These are phyloP conservation scores for Drosophila sechellia DNA, from an alignment of 1,140 invertebrate species.

Conservation along the genomic window DNA sequence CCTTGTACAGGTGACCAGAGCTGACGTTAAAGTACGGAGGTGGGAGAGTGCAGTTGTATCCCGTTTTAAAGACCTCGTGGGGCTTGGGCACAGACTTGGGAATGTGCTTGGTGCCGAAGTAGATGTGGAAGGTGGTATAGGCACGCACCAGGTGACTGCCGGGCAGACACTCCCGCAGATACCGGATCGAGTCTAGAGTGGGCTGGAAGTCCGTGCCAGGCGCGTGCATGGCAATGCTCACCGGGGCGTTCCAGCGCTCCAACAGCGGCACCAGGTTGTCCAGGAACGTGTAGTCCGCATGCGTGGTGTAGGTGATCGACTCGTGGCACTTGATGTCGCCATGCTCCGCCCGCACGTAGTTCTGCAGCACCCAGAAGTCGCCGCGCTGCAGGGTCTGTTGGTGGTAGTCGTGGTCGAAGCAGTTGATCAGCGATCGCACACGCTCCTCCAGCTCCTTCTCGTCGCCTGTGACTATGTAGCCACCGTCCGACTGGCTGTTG, in stretches of 20 bases:
- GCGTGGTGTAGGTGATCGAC: conserved; percentile 95
- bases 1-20: conserved; percentile 90
- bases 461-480: conserved; percentile 75
- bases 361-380: conserved; percentile 95
- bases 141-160: conserved; percentile 88
- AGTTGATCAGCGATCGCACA: conserved; percentile 85
- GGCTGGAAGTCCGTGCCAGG: conserved; percentile 89
- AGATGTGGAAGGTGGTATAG: conserved; percentile 93
- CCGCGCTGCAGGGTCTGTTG: conserved; percentile 90
- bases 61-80: conserved; percentile 86
- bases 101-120: conserved; percentile 93
- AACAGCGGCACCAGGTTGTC: conserved; percentile 94
- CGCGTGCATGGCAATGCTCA: conserved; percentile 91
- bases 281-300: conserved; percentile 95
- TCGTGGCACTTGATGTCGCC: conserved; percentile 90
- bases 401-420: conserved; percentile 88
- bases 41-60: conserved; percentile 89
- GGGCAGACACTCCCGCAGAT: conserved; percentile 88
- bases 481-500: conserved; percentile 63
- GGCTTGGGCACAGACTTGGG: conserved; percentile 90
- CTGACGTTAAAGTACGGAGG: conserved; percentile 89
- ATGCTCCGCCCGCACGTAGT: conserved; percentile 90
- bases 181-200: conserved; percentile 89
- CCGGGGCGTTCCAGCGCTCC: conserved; percentile 89
- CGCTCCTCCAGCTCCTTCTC: conserved; percentile 81